Percentiles rank a stretch among this genome's conserved stretches.
phyloP scores from a whole-genome alignment of 2,888 invertebrate genomes.

The Helicoverpa assulta region DNA sequence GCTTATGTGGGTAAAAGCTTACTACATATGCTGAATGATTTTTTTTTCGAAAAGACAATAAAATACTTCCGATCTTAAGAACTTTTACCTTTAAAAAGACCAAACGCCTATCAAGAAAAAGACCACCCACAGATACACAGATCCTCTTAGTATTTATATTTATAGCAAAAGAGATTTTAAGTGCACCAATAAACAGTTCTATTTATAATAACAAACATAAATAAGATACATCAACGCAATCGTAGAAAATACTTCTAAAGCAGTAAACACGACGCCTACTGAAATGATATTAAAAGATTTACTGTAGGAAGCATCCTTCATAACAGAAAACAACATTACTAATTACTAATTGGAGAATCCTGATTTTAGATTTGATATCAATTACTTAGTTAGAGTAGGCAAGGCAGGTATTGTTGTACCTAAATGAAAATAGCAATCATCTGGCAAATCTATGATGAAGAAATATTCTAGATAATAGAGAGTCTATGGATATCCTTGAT shows the following conservation, averaged over 20 bases:
- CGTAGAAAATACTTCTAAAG: background rate
- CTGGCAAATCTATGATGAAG: background rate
- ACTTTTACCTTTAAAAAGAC: no score
- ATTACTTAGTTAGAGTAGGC: background rate
- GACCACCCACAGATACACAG: background rate
- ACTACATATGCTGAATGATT: no score
- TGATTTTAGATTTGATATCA: conserved; percentile 17
- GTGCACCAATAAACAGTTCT: background rate
- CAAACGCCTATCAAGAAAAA: no score
- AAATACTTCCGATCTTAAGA: no score
- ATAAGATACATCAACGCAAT: background rate
- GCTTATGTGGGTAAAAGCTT: no score
- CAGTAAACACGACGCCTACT: conserved; percentile 21
- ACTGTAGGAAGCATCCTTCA: conserved; percentile 1
- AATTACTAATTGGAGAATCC: background rate
- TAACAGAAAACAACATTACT: conserved; percentile 10
- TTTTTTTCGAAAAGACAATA: no score
- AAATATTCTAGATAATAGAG: background rate
- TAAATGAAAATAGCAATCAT: conserved; percentile 1
- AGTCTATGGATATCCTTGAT: background rate
- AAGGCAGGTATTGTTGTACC: background rate
- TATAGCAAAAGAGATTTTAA: background rate
- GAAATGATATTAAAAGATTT: background rate
- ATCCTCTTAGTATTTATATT: no score
- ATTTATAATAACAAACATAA: background rate